phyloP scores from a whole-genome alignment of 2,888 invertebrate genomes.

The Lasioglossum oenotherae region DNA sequence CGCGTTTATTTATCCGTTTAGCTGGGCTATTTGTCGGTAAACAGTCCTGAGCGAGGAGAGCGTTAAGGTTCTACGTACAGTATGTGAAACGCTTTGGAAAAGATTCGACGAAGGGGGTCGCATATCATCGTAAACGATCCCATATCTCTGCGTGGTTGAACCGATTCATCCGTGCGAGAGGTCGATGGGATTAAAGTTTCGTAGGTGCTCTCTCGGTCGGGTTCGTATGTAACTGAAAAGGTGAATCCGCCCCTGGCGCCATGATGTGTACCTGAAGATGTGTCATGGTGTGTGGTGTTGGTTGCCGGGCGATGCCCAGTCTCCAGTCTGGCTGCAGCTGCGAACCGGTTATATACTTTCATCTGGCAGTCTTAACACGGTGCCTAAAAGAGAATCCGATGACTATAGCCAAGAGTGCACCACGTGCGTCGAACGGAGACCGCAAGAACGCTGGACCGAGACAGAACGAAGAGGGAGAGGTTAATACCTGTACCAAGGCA shows the following conservation, averaged over 20 bases:
- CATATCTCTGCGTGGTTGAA: background rate
- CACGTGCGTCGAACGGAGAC: background rate
- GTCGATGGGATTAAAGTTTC: constrained; percentile 43
- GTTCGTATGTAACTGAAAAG: constrained; percentile 41
- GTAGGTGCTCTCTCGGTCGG: constrained; percentile 23
- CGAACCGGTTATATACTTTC: constrained; percentile 83
- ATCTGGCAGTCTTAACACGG: constrained; percentile 75
- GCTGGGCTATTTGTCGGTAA: background rate
- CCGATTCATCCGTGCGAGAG: constrained; percentile 36
- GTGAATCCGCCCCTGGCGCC: constrained; percentile 75
- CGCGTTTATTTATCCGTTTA: background rate
- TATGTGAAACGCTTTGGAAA: background rate
- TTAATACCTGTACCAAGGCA: constrained; percentile 75
- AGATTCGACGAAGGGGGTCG: background rate
- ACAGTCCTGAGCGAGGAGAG: background rate
- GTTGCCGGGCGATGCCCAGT: constrained; percentile 72
- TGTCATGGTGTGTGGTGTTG: constrained; percentile 65
- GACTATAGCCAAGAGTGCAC: constrained; percentile 60
- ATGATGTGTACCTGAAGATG: constrained; percentile 61
- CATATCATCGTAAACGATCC: constrained; percentile 11
- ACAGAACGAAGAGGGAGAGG: constrained; percentile 48
- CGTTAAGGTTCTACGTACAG: too few relatives aligned
- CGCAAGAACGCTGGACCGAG: background rate
- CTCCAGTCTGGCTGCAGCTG: constrained; percentile 80
- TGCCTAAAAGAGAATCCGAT: constrained; percentile 74